phyloP scores from a whole-genome alignment of 2,113 vertebrate species.

The Pipa parva region DNA sequence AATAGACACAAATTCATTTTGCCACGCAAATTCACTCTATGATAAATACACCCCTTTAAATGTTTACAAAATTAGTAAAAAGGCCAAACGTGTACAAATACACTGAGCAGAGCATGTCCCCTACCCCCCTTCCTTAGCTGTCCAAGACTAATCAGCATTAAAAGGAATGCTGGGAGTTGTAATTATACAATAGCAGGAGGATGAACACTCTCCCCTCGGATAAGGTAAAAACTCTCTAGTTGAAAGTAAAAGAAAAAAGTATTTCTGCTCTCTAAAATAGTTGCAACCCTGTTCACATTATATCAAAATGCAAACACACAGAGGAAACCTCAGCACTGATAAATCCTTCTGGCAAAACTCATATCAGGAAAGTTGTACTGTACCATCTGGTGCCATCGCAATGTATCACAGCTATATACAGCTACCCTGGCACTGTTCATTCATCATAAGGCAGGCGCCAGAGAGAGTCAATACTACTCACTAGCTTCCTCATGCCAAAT shows the following conservation, averaged over 20 bases:
- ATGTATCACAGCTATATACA: constrained; percentile 38
- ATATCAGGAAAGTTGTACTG: constrained; percentile 38
- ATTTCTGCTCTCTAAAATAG: constrained; percentile 21
- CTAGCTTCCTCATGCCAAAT: constrained; percentile 23
- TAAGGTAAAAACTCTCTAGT: constrained; percentile 4
- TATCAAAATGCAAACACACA: constrained; percentile 40
- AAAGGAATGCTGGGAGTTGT: too few relatives aligned
- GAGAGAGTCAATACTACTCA: constrained; percentile 13
- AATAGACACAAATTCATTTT: too few relatives aligned
- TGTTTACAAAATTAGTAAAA: too few relatives aligned
- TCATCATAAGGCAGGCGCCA: constrained; percentile 34
- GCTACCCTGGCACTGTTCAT: constrained; percentile 40
- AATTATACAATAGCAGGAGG: too few relatives aligned
- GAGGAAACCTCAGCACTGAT: constrained; percentile 37
- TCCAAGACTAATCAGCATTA: too few relatives aligned
- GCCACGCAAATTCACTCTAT: too few relatives aligned
- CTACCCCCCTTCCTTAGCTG: too few relatives aligned
- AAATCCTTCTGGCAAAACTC: constrained; percentile 37
- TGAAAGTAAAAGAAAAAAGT: constrained; percentile 15
- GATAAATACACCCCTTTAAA: too few relatives aligned
- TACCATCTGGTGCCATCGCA: constrained; percentile 43
- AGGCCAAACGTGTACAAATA: too few relatives aligned
- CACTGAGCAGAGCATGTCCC: too few relatives aligned
- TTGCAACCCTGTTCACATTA: constrained; percentile 18
- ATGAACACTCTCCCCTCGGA: too few relatives aligned